Base-by-base conservation (phyloP, 2,888 invertebrate species). In the Himalopsyche anomala region DNA sequence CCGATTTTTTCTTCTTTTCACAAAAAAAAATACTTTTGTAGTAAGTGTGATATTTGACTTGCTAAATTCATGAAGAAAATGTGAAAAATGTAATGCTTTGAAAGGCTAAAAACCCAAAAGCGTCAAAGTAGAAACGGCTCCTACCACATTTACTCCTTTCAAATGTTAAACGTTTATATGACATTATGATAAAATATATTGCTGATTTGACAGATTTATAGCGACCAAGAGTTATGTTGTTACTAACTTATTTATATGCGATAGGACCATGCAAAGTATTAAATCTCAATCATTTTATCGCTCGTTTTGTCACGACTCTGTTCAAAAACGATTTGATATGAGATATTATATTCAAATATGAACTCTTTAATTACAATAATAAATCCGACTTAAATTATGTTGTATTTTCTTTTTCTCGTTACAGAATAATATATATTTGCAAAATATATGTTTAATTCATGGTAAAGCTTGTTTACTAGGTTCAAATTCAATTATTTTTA, bases 1-100 rank as follows among this genome's bases (percentile, higher is more conserved):
- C 62, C 62, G 62, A 62, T 62, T 62, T 62, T 62, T 62, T 62
- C 56, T 62, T 62, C 62, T 62, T 62, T 62, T 62, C 62, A 62
- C 19, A 62, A 28, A 62, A 55, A 55, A 28, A 62, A 62, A 28
- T 62, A 19, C 62, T 62, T 62, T 62, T 62, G 62, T 62, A 62
- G 62, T 62, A 62, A 62, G 62, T 62, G 62, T 62, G 62, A 62
- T 62, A 62, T 62, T 62, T 62, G 62, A 62, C 62, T 62, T 62
- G 62, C 62, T 62, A 62, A 62, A 62, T 62, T 62, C 62, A 62
- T 19, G 62, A 19, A 62, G 62, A 62, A 62, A 62, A 62, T 62
- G 62, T 62, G 62, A 62, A 62, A 62, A 62, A 62, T 62, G 19
- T 62, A 62, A 62, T 62, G 62, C 62, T 28, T 62, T 28, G 62